Percentiles rank a stretch among this genome's conserved stretches.
Conservation (phyloP, 2,888 invertebrate species). For the Drepana falcataria region DNA sequence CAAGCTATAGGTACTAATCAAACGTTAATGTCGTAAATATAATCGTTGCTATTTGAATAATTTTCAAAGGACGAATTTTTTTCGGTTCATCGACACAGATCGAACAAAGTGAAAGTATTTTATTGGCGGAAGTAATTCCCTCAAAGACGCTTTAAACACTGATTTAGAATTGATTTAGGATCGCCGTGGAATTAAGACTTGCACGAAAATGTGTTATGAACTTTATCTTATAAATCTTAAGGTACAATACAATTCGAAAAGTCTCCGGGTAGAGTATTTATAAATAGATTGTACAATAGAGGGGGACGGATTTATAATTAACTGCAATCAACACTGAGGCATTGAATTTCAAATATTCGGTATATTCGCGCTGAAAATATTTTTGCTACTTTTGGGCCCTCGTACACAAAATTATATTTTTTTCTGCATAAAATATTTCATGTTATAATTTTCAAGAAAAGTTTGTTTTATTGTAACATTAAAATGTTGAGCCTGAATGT, state of each 20-base stretch:
- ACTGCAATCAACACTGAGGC: slow-evolving; percentile 78
- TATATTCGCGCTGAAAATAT: slow-evolving; percentile 39
- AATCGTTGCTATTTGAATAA: slow-evolving; percentile 13
- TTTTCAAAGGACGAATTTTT: slow-evolving; percentile 15
- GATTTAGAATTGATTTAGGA: slow-evolving; percentile 71
- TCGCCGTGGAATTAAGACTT: slow-evolving; percentile 51
- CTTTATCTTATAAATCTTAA: slow-evolving; percentile 14
- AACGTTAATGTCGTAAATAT: slow-evolving; percentile 9
- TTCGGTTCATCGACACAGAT: slow-evolving; percentile 24
- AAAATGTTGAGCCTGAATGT: no score
- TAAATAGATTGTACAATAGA: slow-evolving; percentile 69
- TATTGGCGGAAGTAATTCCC: slow-evolving; percentile 70
- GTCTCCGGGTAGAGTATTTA: slow-evolving; percentile 17
- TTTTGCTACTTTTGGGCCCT: not conserved
- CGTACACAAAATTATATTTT: not conserved
- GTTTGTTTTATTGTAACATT: no score
- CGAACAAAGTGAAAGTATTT: slow-evolving; percentile 53
- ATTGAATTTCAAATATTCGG: slow-evolving; percentile 72
- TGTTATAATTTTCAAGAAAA: no score
- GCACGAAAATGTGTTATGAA: slow-evolving; percentile 6
- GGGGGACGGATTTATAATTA: slow-evolving; percentile 77
- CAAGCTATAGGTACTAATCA: slow-evolving; percentile 25
- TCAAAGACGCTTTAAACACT: slow-evolving; percentile 61
- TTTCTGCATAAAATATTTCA: no score
- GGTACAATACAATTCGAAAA: slow-evolving; percentile 9